phyloP scores from a whole-genome alignment of 1,140 invertebrate genomes.

The Scylla paramamosain region DNA sequence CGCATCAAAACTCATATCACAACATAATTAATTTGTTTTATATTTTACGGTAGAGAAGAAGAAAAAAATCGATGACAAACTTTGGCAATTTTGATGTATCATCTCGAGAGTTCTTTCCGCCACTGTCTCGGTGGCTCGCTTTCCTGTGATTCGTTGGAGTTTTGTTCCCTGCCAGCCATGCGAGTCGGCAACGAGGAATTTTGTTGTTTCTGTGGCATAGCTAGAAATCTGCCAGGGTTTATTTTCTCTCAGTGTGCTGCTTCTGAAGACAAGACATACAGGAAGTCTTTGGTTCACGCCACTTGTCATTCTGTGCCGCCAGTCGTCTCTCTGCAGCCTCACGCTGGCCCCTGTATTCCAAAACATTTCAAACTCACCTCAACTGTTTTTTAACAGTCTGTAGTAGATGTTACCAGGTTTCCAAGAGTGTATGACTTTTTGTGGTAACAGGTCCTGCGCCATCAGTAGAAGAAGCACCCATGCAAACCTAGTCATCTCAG shows the following conservation, averaged over 20 bases:
- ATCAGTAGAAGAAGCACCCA: too few relatives aligned
- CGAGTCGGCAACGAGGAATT: not conserved
- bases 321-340: not conserved
- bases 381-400: too few relatives aligned
- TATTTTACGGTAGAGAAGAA: not conserved
- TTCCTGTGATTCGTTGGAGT: not conserved
- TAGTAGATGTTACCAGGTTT: too few relatives aligned
- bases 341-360: too few relatives aligned
- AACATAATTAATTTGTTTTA: not conserved
- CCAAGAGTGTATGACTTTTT: too few relatives aligned
- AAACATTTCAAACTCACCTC: too few relatives aligned
- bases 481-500: too few relatives aligned
- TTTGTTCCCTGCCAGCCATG: not conserved
- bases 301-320: not conserved
- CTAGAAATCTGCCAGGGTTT: slow-evolving; percentile 36
- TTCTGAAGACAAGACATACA: slow-evolving; percentile 31
- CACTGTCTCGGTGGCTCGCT: not conserved
- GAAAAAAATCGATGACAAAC: not conserved
- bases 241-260: slow-evolving; percentile 35
- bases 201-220: slow-evolving; percentile 36
- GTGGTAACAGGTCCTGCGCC: too few relatives aligned
- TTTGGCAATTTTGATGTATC: slow-evolving; percentile 15
- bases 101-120: not conserved
- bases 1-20: slow-evolving; percentile 13
- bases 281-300: not conserved